phyloP scores from a whole-genome alignment of 2,113 vertebrate genomes.

The Cromileptes altivelis region DNA sequence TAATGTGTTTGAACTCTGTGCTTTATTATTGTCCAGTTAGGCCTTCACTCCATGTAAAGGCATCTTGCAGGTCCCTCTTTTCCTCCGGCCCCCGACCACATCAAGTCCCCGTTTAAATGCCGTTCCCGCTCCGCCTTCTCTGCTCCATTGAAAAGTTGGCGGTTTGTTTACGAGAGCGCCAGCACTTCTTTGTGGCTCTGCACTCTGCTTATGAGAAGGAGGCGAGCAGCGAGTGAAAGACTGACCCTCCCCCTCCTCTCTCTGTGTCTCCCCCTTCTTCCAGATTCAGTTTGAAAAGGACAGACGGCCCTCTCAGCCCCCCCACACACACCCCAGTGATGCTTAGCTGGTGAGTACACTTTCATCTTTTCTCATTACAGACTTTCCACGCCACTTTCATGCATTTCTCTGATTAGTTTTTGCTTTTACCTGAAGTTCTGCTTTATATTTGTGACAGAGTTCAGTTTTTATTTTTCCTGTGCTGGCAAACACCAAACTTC shows the following conservation, averaged over 20 bases:
- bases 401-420: slow-evolving; percentile 1
- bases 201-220: slow-evolving; percentile 62
- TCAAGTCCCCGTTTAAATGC: slow-evolving; percentile 59
- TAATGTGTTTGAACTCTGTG: slow-evolving; percentile 40
- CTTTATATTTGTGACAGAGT: background rate
- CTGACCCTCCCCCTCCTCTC: slow-evolving; percentile 64
- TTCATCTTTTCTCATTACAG: slow-evolving; percentile 28
- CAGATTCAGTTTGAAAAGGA: slow-evolving; percentile 77
- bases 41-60: slow-evolving; percentile 44
- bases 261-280: slow-evolving; percentile 26
- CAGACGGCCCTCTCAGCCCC: slow-evolving; percentile 65
- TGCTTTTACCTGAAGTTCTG: background rate
- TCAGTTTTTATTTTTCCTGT: background rate
- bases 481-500: slow-evolving; percentile 26
- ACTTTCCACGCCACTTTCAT: slow-evolving; percentile 5
- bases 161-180: slow-evolving; percentile 81
- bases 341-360: slow-evolving; percentile 83
- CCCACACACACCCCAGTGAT: slow-evolving; percentile 76
- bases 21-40: slow-evolving; percentile 42
- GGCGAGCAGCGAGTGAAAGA: slow-evolving; percentile 59
- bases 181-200: slow-evolving; percentile 70
- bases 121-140: slow-evolving; percentile 61
- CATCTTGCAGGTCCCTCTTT: slow-evolving; percentile 14
- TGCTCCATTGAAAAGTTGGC: slow-evolving; percentile 76
- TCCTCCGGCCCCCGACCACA: slow-evolving; percentile 10